Conservation (phyloP, 1,140 invertebrate genomes). For the Chionoecetes opilio region DNA sequence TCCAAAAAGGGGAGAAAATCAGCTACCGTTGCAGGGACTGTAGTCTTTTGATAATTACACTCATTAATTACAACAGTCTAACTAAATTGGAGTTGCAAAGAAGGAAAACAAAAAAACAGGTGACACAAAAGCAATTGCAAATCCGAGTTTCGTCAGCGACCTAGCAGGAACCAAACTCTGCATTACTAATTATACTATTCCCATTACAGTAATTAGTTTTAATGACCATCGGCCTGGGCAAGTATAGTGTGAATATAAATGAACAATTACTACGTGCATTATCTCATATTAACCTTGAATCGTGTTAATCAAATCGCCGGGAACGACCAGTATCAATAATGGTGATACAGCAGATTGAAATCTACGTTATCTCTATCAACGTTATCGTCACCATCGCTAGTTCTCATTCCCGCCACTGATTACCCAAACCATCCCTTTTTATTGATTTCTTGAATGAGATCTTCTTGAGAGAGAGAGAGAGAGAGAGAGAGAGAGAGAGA, state of each 20-base stretch:
- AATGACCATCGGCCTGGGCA: not conserved
- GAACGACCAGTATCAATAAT: not conserved
- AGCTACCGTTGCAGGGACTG: too few relatives aligned
- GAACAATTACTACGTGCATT: not conserved
- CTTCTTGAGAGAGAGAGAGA: not conserved
- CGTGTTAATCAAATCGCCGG: not conserved
- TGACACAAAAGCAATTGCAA: not conserved
- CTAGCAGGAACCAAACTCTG: not conserved
- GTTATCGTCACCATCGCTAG: not conserved
- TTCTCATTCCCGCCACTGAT: not conserved
- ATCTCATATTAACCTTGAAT: not conserved
- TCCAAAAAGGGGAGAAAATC: not conserved
- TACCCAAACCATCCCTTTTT: not conserved
- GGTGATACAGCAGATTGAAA: not conserved
- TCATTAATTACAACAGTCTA: not conserved
- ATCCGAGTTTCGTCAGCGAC: not conserved
- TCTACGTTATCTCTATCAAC: not conserved
- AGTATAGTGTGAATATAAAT: not conserved
- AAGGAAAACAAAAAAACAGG: not conserved
- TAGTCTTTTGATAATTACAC: too few relatives aligned
- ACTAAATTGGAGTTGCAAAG: not conserved
- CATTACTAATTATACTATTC: not conserved
- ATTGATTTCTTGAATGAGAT: not conserved
- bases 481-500: not conserved
- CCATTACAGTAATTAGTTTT: not conserved